Percentiles rank a stretch among this genome's conserved stretches.
phyloP scores from a whole-genome alignment of 2,797 vertebrate species.

The Podarcis lilfordi region DNA sequence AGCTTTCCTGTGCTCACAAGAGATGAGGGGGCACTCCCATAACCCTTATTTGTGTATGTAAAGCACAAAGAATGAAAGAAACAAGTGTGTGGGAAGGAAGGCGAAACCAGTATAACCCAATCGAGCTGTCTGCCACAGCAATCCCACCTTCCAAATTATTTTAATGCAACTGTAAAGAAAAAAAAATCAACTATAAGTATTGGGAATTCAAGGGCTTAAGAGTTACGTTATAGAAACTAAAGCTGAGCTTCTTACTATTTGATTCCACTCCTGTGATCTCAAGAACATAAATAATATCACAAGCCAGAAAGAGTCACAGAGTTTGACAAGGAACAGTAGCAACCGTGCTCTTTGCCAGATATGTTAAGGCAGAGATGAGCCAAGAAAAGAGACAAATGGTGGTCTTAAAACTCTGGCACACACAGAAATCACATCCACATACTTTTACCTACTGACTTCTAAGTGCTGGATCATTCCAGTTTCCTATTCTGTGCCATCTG shows the following conservation, averaged over 20 bases:
- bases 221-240: slow-evolving; percentile 1
- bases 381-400: too few relatives aligned
- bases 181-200: neutral
- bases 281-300: neutral
- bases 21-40: slow-evolving; percentile 6
- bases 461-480: neutral
- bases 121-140: neutral
- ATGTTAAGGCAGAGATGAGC: too few relatives aligned
- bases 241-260: neutral
- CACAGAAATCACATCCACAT: neutral
- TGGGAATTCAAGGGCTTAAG: neutral
- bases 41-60: neutral
- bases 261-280: neutral
- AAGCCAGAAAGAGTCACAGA: neutral
- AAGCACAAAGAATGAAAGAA: neutral
- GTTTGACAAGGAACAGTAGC: neutral
- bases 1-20: neutral
- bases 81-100: slow-evolving; percentile 8
- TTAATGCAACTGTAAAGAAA: neutral
- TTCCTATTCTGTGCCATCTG: too few relatives aligned
- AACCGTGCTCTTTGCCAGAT: neutral
- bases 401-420: too few relatives aligned
- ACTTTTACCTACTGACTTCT: neutral
- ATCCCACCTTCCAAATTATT: neutral
- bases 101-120: neutral